These are phyloP conservation scores for Passer montanus DNA, from an alignment of 2,113 vertebrate genomes.

Conservation along the genomic window DNA sequence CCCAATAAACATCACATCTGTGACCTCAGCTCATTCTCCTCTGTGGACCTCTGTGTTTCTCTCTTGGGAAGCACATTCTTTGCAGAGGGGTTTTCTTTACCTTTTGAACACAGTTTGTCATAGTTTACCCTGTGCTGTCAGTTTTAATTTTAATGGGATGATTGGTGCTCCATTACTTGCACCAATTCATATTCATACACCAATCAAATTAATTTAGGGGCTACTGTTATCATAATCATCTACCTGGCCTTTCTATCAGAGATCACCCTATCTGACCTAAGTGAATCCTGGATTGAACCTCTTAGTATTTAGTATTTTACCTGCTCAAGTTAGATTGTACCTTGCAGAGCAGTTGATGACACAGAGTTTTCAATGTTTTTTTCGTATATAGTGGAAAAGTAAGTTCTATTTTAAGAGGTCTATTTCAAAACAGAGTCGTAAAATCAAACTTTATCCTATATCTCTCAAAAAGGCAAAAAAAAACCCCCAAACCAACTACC, in stretches of 20 bases:
- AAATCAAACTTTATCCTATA: background rate
- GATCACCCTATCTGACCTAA: background rate
- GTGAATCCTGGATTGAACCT: background rate
- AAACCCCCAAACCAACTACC: background rate
- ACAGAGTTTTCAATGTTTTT: background rate
- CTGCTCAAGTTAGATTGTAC: background rate
- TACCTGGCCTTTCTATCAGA: background rate
- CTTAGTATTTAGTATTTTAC: background rate
- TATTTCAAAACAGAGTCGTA: background rate
- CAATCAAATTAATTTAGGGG: background rate
- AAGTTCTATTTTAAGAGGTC: background rate
- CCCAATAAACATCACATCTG: constrained; percentile 65
- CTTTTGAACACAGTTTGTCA: background rate
- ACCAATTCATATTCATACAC: background rate
- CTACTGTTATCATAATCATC: background rate
- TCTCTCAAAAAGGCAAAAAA: background rate
- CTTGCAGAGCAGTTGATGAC: background rate
- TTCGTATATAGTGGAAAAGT: background rate
- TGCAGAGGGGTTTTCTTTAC: background rate
- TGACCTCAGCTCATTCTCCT: constrained; percentile 29
- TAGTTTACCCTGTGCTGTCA: background rate
- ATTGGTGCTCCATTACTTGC: background rate
- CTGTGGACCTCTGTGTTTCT: background rate
- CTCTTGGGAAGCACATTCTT: constrained; percentile 1
- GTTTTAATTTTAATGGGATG: background rate